These are phyloP conservation scores for Brachionus paranguensis DNA, from an alignment of 1,140 invertebrate genomes.

Conservation along the genomic window DNA sequence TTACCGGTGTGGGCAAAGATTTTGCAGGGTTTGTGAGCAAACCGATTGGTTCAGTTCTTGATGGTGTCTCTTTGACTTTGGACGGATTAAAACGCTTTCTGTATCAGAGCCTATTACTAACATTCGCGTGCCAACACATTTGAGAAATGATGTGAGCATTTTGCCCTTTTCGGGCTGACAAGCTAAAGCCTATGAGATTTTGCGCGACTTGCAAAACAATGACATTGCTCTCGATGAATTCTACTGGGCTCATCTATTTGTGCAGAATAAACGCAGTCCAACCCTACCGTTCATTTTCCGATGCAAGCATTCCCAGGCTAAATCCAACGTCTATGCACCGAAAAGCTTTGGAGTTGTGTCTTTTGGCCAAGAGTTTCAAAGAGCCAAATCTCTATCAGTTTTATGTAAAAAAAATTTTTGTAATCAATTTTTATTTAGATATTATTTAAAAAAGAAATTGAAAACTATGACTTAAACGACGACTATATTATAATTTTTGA, in stretches of 20 bases:
- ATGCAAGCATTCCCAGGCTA: not conserved
- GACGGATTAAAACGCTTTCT: constrained; percentile 31
- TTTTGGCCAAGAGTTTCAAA: not conserved
- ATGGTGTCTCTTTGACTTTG: not conserved
- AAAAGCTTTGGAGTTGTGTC: not conserved
- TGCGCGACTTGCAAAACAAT: constrained; percentile 27
- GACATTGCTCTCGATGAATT: constrained; percentile 20
- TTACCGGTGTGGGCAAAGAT: constrained; percentile 27
- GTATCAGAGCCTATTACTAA: constrained; percentile 7
- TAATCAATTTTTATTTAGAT: not conserved
- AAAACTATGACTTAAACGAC: not conserved
- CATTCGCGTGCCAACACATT: constrained; percentile 5
- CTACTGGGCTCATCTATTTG: constrained; percentile 33
- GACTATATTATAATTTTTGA: not conserved
- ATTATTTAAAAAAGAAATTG: not conserved
- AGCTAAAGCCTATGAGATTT: constrained; percentile 32
- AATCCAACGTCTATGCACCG: not conserved
- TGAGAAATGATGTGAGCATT: constrained; percentile 7
- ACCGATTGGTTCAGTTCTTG: not conserved
- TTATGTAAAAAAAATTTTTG: not conserved
- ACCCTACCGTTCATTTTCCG: not conserved
- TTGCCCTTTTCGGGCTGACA: constrained; percentile 29
- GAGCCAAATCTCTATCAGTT: not conserved
- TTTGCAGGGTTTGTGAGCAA: not conserved
- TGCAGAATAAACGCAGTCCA: not conserved